These are phyloP conservation scores for Diarsia rubi DNA, from an alignment of 2,888 invertebrate genomes.

Conservation along the genomic window DNA sequence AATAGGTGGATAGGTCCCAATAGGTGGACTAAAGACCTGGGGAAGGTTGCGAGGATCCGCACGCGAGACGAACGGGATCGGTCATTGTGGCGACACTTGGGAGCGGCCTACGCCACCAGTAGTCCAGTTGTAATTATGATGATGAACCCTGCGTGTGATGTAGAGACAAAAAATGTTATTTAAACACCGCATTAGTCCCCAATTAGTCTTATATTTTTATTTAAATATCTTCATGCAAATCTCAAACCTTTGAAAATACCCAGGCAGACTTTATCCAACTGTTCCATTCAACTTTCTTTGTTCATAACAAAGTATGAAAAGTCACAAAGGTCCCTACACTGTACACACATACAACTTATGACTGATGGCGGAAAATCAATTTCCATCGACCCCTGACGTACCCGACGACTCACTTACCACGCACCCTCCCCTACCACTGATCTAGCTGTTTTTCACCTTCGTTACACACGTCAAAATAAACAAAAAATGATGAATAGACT, in stretches of 20 bases:
- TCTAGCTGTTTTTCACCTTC: constrained; percentile 88
- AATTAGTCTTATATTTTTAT: background rate
- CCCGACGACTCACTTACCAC: constrained; percentile 86
- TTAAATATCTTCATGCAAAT: background rate
- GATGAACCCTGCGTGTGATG: too few relatives aligned
- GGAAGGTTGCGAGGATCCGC: too few relatives aligned
- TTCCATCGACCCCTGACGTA: constrained; percentile 87
- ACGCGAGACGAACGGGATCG: too few relatives aligned
- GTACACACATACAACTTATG: constrained; percentile 80
- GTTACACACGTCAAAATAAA: constrained; percentile 90
- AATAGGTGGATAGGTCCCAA: too few relatives aligned
- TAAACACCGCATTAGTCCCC: too few relatives aligned
- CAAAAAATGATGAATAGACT: constrained; percentile 79
- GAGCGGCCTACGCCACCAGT: too few relatives aligned
- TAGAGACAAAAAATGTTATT: too few relatives aligned
- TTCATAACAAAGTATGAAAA: constrained; percentile 61
- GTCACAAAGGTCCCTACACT: constrained; percentile 73
- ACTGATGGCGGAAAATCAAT: constrained; percentile 89
- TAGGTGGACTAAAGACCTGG: too few relatives aligned
- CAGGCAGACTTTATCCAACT: background rate
- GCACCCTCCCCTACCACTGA: constrained; percentile 74
- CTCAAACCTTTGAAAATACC: background rate
- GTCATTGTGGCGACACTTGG: too few relatives aligned
- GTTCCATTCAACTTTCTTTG: constrained; percentile 36
- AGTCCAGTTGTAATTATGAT: too few relatives aligned